Evolutionary conservation across 2,888 invertebrate genomes (phyloP), one percentile per base, ranked within the genome.

Genomic region (Seira musarum): DNA sequence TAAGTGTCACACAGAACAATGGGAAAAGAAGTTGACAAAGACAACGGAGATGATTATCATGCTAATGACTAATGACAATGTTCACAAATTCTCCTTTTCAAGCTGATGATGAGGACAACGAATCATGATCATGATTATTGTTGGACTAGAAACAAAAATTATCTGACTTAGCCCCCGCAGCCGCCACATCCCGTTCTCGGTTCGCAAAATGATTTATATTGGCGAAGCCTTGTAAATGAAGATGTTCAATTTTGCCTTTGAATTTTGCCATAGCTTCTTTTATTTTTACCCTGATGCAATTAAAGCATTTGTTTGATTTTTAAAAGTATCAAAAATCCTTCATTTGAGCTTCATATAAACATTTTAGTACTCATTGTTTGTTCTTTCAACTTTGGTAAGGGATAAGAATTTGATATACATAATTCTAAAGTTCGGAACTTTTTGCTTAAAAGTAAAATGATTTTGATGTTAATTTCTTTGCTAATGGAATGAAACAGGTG

Each of bases 1-100:
- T 63, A 81, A 81, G 76, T 76, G 81, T 76, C 76, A 81, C 81
- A 63, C 75, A n/a, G 68, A 81, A 81, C 76, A 81, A 81, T 81
- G 63, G 75, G 19, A 63, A 3, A 22, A 53, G 15, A 13, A 49
- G 69, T 75, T 80, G 80, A 75, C 80, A 80, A 80, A 80, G 80
- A 75, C 80, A 80, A 80, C 80, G 15, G 49, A 49, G 75, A 70
- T 80, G 80, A 75, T 80, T 80, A 80, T 75, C 80, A 65, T 71
- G 75, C 30, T 75, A 80, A 80, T 80, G 80, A 75, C 75, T 75
- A 80, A 80, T 80, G 80, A 75, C 75, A 49, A 80, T 75, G 80
- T 75, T 80, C 80, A 80, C 70, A 68, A 69, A 69, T 53, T 69
- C 30, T 30, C 30, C 8, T 30, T 30, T 30, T 2, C 66, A 22